Percentiles rank a stretch among this genome's conserved stretches.
These are phyloP conservation scores for Gavia stellata DNA, from an alignment of 2,113 vertebrate genomes.

Conservation along the genomic window DNA sequence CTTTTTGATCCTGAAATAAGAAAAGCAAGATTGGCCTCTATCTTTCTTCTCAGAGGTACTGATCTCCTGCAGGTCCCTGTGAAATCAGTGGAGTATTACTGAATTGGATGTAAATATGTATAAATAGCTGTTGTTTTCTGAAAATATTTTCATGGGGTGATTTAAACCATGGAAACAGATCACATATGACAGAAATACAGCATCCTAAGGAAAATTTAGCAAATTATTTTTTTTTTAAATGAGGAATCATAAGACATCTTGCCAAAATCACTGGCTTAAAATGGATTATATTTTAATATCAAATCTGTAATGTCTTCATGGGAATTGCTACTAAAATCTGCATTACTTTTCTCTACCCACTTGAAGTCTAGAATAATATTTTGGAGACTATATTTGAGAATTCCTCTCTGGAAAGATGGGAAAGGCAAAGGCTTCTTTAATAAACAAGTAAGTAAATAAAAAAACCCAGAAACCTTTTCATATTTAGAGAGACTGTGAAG, in stretches of 20 bases:
- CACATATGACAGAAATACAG: neutral
- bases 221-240: neutral
- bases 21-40: neutral
- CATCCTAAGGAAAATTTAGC: neutral
- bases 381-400: neutral
- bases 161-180: neutral
- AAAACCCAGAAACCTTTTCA: neutral
- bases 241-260: neutral
- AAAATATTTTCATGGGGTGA: neutral
- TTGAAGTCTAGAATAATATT: neutral
- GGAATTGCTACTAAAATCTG: neutral
- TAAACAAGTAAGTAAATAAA: neutral
- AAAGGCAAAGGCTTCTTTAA: neutral
- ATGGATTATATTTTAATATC: neutral
- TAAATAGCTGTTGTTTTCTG: conserved; percentile 16
- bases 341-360: neutral
- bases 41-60: neutral
- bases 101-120: neutral
- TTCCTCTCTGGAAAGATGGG: neutral
- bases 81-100: neutral
- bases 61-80: conserved; percentile 6
- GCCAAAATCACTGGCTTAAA: neutral
- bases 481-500: neutral
- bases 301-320: neutral
- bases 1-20: conserved; percentile 18